Evolutionary conservation across 2,888 invertebrate species (phyloP).

Genomic region (Carabus problematicus): DNA sequence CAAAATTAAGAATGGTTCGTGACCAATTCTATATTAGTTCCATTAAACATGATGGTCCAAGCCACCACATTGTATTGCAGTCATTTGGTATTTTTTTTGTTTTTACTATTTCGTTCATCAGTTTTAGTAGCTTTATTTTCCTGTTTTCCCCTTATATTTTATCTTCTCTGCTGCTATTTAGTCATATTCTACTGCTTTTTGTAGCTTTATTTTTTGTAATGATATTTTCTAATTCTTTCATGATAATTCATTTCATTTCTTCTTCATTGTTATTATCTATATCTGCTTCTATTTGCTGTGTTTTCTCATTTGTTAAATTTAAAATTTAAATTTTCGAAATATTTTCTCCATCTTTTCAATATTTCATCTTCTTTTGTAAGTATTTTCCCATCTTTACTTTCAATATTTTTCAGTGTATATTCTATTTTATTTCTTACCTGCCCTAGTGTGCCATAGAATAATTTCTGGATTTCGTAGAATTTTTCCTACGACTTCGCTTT

Average conservation of each 20-base stretch:
- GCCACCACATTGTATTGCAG: slow-evolving; percentile 40
- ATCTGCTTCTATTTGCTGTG: neutral
- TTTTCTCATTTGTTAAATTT: neutral
- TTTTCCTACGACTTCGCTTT: slow-evolving; percentile 11
- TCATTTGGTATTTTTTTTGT: slow-evolving; percentile 32
- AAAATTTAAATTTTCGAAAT: slow-evolving; percentile 21
- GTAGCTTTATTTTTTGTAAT: neutral
- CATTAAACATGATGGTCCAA: slow-evolving; percentile 23
- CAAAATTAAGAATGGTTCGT: neutral
- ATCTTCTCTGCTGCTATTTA: neutral
- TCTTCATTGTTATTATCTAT: neutral
- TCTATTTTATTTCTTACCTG: neutral
- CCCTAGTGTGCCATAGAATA: slow-evolving; percentile 16
- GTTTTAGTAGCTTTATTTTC: slow-evolving; percentile 1
- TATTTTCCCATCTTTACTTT: slow-evolving; percentile 12
- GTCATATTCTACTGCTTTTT: neutral
- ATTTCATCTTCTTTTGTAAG: slow-evolving; percentile 10
- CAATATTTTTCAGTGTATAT: neutral
- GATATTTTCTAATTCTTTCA: neutral
- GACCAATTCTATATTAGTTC: slow-evolving; percentile 13
- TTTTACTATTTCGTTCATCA: slow-evolving; percentile 5
- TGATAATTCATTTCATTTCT: neutral
- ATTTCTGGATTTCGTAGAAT: slow-evolving; percentile 16
- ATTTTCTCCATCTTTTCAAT: slow-evolving; percentile 16
- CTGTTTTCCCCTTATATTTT: slow-evolving; percentile 6